Evolutionary conservation across 2,888 invertebrate species (phyloP), one percentile per base, ranked within the genome.

Genomic region (Drosophila ezoana): DNA sequence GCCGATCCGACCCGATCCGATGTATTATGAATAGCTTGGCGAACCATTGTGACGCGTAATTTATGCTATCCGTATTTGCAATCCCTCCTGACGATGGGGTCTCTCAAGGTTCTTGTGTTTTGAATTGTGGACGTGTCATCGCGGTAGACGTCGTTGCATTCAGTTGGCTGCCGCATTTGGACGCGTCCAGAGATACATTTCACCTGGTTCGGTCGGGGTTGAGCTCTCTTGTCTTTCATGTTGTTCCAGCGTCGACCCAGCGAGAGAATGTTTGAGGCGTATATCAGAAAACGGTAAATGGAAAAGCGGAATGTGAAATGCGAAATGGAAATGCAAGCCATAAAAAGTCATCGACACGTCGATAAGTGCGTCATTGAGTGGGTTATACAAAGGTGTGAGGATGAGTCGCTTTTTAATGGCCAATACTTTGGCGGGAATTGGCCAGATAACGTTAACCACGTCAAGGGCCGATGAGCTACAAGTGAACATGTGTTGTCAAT

Each of bases 201-300:
- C 14, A 20, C 41, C 38, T 49, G 51, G 40, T 65, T 40, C 60
- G 51, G 52, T 61, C 38, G 43, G 59, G 54, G 54, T 53, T 70
- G 40, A 58, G 53, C 57, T 45, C 65, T 73, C 40, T 43, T 40
- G 10, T 60, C n/a, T 41, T 76, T 48, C 64, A 86, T 83, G 85
- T 83, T 84, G 77, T 71, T 77, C 52, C 84, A 89, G 69, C 71
- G 62, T 35, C 78, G 74, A 41, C 75, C 72, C 32, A 69, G 87
- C 61, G 73, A 77, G 45, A 81, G 78, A 73, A 90, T 90, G 90
- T 88, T 89, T 73, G 87, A 89, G 66, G 89, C 89, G 88, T 86
- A 89, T 70, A 82, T 87, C 77, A 86, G 78, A 84, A 90, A 89
- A 86, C 90, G 90, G 90, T 90, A 80, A 80, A 54, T 63, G 35